Evolutionary conservation across 2,113 vertebrate genomes (phyloP).

Genomic region (Electrona antarctica): DNA sequence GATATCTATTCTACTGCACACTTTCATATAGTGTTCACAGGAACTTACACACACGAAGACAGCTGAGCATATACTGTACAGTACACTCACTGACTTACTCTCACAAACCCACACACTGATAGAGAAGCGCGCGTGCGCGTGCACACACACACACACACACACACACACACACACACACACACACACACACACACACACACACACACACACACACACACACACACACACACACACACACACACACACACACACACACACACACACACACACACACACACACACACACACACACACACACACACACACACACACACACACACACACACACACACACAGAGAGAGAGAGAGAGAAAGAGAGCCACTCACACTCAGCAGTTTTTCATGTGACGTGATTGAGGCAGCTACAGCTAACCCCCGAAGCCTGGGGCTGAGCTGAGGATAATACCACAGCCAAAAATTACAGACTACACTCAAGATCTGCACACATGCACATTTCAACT

Average conservation of each 20-base stretch:
- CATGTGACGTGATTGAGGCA: slow-evolving; percentile 79
- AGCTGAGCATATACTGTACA: too few relatives aligned
- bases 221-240: slow-evolving; percentile 16
- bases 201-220: slow-evolving; percentile 27
- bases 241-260: too few relatives aligned
- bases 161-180: neutral
- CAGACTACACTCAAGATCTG: slow-evolving; percentile 72
- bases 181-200: slow-evolving; percentile 14
- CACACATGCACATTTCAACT: slow-evolving; percentile 78
- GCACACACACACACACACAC: neutral
- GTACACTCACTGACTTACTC: too few relatives aligned
- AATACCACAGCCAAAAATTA: slow-evolving; percentile 79
- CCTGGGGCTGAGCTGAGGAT: slow-evolving; percentile 62
- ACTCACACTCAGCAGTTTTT: slow-evolving; percentile 76
- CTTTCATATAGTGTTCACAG: slow-evolving; percentile 42
- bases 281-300: too few relatives aligned
- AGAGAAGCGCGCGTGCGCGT: neutral
- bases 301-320: neutral
- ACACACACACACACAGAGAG: neutral
- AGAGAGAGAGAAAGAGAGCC: slow-evolving; percentile 44
- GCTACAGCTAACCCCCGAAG: slow-evolving; percentile 67
- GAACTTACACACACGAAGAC: slow-evolving; percentile 4
- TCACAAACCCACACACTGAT: too few relatives aligned
- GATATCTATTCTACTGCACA: slow-evolving; percentile 36
- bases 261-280: too few relatives aligned